Conservation (phyloP, 2,797 vertebrate genomes). For the Pampus argenteus region DNA sequence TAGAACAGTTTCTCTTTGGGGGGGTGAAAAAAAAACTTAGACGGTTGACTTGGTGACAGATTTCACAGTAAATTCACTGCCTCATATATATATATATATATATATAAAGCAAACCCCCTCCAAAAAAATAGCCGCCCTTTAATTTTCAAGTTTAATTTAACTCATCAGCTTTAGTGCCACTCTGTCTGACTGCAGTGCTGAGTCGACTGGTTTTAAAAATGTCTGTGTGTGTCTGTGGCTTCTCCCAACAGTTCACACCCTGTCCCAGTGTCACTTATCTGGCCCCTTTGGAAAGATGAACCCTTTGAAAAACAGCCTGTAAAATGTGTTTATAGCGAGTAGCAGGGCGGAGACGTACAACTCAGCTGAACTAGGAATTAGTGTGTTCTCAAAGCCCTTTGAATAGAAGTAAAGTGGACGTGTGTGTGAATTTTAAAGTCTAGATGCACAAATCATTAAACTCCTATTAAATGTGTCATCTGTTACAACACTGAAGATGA, state of each 20-base stretch:
- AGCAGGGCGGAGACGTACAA: conserved; percentile 56
- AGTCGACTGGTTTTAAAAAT: conserved; percentile 59
- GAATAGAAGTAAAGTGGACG: background rate
- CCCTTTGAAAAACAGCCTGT: conserved; percentile 72
- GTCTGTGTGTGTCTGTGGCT: conserved; percentile 74
- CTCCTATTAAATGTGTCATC: background rate
- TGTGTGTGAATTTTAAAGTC: background rate
- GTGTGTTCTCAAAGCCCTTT: conserved; percentile 2
- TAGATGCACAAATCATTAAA: background rate
- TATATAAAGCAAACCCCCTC: conserved; percentile 45
- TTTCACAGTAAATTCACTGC: conserved; percentile 46
- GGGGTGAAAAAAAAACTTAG: background rate
- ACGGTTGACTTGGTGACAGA: conserved; percentile 16
- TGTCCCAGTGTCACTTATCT: conserved; percentile 73
- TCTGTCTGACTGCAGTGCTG: conserved; percentile 70
- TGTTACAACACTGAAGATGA: background rate
- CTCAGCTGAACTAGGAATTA: conserved; percentile 33
- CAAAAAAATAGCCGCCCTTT: conserved; percentile 51
- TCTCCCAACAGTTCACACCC: conserved; percentile 78
- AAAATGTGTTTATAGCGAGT: conserved; percentile 79
- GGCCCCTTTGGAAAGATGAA: conserved; percentile 70
- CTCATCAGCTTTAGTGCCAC: conserved; percentile 65
- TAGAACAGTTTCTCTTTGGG: conserved; percentile 1
- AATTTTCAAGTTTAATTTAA: conserved; percentile 69
- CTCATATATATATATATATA: too few species aligned